phyloP scores from a whole-genome alignment of 2,797 vertebrate species.

The Sphaeramia orbicularis region DNA sequence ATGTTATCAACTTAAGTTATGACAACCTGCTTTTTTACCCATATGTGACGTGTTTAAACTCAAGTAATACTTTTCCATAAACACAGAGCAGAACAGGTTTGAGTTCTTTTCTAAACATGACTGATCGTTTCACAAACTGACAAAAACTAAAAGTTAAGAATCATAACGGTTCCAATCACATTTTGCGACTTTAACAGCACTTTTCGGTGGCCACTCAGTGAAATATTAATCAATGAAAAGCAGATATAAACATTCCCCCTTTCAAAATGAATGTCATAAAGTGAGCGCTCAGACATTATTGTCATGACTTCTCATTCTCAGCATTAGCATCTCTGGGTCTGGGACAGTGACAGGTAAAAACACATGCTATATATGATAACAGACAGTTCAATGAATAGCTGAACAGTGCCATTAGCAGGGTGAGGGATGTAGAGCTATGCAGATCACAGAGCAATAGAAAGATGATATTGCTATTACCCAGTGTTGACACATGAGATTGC shows the following conservation, averaged over 20 bases:
- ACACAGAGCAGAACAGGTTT: too few relatives aligned
- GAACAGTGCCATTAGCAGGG: conserved; percentile 79
- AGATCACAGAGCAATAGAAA: conserved; percentile 79
- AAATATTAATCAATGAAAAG: conserved; percentile 65
- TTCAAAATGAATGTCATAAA: conserved; percentile 55
- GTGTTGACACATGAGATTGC: conserved; percentile 81
- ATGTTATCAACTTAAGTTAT: too few relatives aligned
- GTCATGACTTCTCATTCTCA: conserved; percentile 54
- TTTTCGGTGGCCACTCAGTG: conserved; percentile 20
- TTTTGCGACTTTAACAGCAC: conserved; percentile 28
- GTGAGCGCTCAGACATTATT: conserved; percentile 67
- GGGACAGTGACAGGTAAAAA: conserved; percentile 80
- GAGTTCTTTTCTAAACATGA: too few relatives aligned
- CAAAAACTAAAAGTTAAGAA: conserved; percentile 20
- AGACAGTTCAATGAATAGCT: conserved; percentile 85
- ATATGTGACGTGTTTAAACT: too few relatives aligned
- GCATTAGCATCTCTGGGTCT: conserved; percentile 36
- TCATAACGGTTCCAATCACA: conserved; percentile 11
- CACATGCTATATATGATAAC: conserved; percentile 78
- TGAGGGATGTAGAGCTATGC: conserved; percentile 73
- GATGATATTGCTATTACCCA: conserved; percentile 83
- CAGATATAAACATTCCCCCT: conserved; percentile 40
- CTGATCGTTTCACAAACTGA: too few relatives aligned
- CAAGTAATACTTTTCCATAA: too few relatives aligned
- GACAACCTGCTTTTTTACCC: too few relatives aligned